Base-by-base conservation (phyloP, 1,140 invertebrate genomes). In the Heterodera carotae region DNA sequence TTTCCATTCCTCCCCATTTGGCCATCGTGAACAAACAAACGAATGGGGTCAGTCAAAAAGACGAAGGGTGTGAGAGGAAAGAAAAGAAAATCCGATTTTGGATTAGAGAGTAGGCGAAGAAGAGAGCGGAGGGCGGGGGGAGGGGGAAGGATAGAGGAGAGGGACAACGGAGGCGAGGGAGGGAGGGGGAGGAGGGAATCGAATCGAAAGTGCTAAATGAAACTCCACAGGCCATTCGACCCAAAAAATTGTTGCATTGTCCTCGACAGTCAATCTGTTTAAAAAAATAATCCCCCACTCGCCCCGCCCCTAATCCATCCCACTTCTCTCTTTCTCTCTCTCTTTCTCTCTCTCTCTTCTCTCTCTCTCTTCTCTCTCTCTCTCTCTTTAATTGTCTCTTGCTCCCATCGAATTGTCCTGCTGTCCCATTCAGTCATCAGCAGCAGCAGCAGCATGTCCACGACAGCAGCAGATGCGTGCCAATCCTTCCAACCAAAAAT, bases 21-120 rank as follows among this genome's bases (percentile, higher is more conserved):
- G 27, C 62, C 62, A 66, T 66, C 62, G 27, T 10, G 27, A 25
- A n/a, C 62, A 66, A 66, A 66, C 62, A 66, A 34, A 66, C 62
- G 48, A 53, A 53, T 53, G 48, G 48, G 48, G 48, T 53, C 48
- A 53, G 48, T 53, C 48, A 66, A n/a, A 27, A 18, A 2, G 27
- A 18, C 0, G 39, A 43, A 39, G 62, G 62, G 62, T 12, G 27
- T 10, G 27, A n/a, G 62, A 25, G 15, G 62, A 34, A 25, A 6
- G 62, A 34, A 25, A 29, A 29, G 10, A 34, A 34, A 66, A 66
- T 66, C 62, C 27, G 62, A 66, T 66, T 66, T 66, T 29, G 62
- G 62, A 66, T 66, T 66, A 66, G 62, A 66, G 62, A 10, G 62
- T 34, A 5, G 27, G 27, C 5, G 62, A 29, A 2, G 27, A 10